A percentile compares a stretch with the other conserved stretches of the same genome.
phyloP scores from a whole-genome alignment of 2,888 invertebrate genomes.

The Ochlodes sylvanus region DNA sequence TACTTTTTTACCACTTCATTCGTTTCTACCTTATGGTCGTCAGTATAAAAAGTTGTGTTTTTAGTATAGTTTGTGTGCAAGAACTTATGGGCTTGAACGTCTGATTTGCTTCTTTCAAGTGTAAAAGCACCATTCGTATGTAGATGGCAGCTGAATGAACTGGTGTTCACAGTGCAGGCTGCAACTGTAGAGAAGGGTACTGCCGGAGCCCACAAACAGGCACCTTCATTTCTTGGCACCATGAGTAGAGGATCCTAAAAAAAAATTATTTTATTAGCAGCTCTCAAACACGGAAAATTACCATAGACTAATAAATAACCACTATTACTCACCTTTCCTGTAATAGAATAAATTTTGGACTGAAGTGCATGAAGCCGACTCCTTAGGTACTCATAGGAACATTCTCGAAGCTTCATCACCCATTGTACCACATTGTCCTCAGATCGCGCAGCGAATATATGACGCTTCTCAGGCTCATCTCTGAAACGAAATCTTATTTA shows the following conservation, averaged over 20 bases:
- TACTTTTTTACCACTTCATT: slow-evolving; percentile 53
- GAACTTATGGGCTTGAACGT: slow-evolving; percentile 70
- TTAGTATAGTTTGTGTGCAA: slow-evolving; percentile 58
- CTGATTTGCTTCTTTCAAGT: slow-evolving; percentile 77
- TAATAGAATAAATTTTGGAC: slow-evolving; percentile 87
- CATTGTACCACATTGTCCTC: slow-evolving; percentile 89
- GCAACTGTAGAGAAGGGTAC: slow-evolving; percentile 74
- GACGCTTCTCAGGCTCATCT: slow-evolving; percentile 87
- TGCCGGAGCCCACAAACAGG: slow-evolving; percentile 77
- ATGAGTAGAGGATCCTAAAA: slow-evolving; percentile 85
- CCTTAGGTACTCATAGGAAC: slow-evolving; percentile 90
- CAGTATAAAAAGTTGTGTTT: slow-evolving; percentile 72
- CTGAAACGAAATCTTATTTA: slow-evolving; percentile 48
- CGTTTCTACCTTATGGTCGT: slow-evolving; percentile 50
- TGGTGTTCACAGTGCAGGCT: slow-evolving; percentile 72
- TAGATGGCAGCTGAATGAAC: slow-evolving; percentile 77
- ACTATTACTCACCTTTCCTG: slow-evolving; percentile 83
- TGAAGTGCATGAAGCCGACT: slow-evolving; percentile 87
- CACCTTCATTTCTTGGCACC: slow-evolving; percentile 86
- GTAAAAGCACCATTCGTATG: slow-evolving; percentile 74
- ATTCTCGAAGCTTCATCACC: slow-evolving; percentile 87
- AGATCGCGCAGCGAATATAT: slow-evolving; percentile 89
- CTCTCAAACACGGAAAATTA: too few species aligned
- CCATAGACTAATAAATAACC: background rate
- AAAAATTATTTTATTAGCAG: background rate